Evolutionary conservation across 2,797 vertebrate species (phyloP), one percentile per base, ranked within the genome.

Genomic region (Danio albolineatus): DNA sequence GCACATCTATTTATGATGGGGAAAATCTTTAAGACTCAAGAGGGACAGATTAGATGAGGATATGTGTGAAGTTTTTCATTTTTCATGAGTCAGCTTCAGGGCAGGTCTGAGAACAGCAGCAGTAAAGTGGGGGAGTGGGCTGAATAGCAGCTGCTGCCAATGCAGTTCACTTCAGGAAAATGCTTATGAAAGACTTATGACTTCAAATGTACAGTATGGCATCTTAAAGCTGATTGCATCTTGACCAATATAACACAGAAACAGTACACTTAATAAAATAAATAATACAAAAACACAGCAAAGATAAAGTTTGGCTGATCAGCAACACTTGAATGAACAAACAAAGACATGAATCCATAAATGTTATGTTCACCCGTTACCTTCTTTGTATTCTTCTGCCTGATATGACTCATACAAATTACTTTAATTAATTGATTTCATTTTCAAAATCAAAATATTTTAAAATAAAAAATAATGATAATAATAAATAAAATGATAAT

Each of bases 71-170:
- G 54, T 76, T 65, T 41, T 57, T 5, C n/a, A 65, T 79, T 59
- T 76, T 66, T 67, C 57, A 79, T 72, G 73, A 73, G 41, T 69
- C 69, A 76, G 66, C 54, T 79, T 10, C 76, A 74, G 70, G 54
- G 76, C 41, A 69, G 71, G 19, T 79, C 70, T 78, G 48, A 78
- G 46, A 82, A 78, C n/a, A 39, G n/a, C 54, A 69, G 17, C n/a
- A 70, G 62, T 61, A 48, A 61, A 64, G 67, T 71, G 43, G 12
- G 61, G 57, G 44, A 46, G 71, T 51, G 48, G 51, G 21, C 38
- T 53, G n/a, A 7, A 48, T 7, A 73, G 69, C 38, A 65, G n/a
- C 17, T 9, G n/a, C 16, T 54, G 39, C 62, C 70, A 67, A 7
- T 78, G 62, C 39, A 60, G 61, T 28, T 44, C 10, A 59, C 39